Evolutionary conservation across 2,888 invertebrate species (phyloP), one percentile per base, ranked within the genome.

Genomic region (Melanophora roralis): DNA sequence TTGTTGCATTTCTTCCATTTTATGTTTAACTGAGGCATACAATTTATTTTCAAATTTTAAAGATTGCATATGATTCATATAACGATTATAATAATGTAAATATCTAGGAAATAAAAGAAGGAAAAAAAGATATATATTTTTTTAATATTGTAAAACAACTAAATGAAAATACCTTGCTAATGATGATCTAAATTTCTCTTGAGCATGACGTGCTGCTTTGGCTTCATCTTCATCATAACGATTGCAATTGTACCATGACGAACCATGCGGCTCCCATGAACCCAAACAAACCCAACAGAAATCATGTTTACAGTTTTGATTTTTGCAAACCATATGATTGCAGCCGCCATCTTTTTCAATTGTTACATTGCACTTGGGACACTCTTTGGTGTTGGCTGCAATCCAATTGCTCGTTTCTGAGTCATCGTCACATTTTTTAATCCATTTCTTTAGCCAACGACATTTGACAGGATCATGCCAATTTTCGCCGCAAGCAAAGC

Each of bases 1-100:
- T 89, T 98, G 97, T 89, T 99, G 99, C 98, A 99, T 98, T 91
- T 98, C 98, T 90, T 98, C 98, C 98, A 99, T 99, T 92, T 99
- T 99, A 89, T 95, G 95, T 90, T 98, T 97, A 76, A 98, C 96
- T 78, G 96, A 96, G 7, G 97, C 96, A 91, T 98, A 98, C 74
- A 99, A 92, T 92, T 98, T 98, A 91, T 95, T 95, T 92, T 99
- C 99, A 91, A 99, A 97, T 91, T 97, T 97, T 86, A 99, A 92
- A 83, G 98, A 98, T 91, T 98, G 98, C 97, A 98, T 97, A 91
- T 99, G 99, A 91, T 99, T 99, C 97, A 98, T 98, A 91, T 98
- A 99, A 80, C 99, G 95, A 91, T 98, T 98, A 91, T 98, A 99
- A 91, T 99, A 99, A 92, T 98, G 98, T 85, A 99, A 92, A 91